phyloP scores from a whole-genome alignment of 2,888 invertebrate species.

The Cyaniris semiargus region DNA sequence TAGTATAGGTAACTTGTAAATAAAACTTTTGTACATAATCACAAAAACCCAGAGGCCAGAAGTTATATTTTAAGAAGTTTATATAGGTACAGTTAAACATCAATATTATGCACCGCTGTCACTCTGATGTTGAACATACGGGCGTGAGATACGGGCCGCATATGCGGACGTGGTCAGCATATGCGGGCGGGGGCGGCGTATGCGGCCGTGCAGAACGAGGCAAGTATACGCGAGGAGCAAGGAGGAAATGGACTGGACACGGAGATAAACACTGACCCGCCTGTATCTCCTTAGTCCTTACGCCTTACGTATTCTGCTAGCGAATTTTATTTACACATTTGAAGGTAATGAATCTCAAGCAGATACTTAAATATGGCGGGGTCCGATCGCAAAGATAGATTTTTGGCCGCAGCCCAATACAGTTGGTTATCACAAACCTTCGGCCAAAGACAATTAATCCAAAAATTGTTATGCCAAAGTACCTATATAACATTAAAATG shows the following conservation, averaged over 20 bases:
- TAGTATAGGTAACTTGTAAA: no score
- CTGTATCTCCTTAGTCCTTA: neutral
- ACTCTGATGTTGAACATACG: neutral
- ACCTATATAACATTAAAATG: no score
- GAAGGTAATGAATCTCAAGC: neutral
- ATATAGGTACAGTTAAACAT: neutral
- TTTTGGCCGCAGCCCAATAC: no score
- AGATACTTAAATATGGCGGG: no score
- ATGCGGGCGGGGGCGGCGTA: neutral
- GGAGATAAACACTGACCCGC: neutral
- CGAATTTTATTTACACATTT: neutral
- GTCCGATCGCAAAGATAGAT: no score
- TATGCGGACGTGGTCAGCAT: neutral
- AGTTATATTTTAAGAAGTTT: no score
- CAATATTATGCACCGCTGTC: neutral
- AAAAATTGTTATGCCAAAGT: no score
- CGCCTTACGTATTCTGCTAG: neutral
- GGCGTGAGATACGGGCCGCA: neutral
- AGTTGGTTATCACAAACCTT: no score
- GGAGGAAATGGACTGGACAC: slow-evolving; percentile 4
- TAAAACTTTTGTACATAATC: no score
- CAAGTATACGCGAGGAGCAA: neutral
- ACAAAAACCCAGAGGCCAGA: no score
- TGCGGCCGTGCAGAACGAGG: slow-evolving; percentile 3
- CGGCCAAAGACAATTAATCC: no score